phyloP scores from a whole-genome alignment of 2,113 vertebrate genomes.

The Dicaeum eximium region DNA sequence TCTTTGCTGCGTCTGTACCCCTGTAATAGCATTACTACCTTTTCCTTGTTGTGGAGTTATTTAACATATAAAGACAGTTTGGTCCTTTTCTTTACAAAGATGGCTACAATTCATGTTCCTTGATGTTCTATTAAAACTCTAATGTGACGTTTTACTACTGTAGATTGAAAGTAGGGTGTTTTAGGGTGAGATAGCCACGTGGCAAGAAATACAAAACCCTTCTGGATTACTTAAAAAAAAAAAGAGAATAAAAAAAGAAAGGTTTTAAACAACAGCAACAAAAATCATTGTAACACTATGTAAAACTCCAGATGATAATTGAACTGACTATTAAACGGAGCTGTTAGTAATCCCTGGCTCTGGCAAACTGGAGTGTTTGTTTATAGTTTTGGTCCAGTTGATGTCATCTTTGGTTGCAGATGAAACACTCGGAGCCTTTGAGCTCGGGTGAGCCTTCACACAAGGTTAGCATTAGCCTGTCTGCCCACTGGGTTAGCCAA shows the following conservation, averaged over 20 bases:
- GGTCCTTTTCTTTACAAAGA: constrained; percentile 48
- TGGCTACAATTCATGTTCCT: constrained; percentile 60
- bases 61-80: constrained; percentile 54
- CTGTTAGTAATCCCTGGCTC: constrained; percentile 64
- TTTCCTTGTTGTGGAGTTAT: constrained; percentile 41
- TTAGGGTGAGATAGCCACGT: constrained; percentile 18
- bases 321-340: constrained; percentile 73
- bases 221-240: constrained; percentile 49
- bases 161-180: constrained; percentile 60
- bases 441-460: not conserved
- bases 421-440: constrained; percentile 13
- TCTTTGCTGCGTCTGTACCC: not conserved
- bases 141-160: constrained; percentile 61
- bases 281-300: constrained; percentile 60
- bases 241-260: not conserved
- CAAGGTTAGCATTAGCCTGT: not conserved
- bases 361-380: constrained; percentile 49
- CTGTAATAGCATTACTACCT: constrained; percentile 41
- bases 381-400: constrained; percentile 26
- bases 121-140: constrained; percentile 69
- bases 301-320: constrained; percentile 68
- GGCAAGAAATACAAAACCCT: constrained; percentile 29
- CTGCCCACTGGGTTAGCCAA: not conserved
- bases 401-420: constrained; percentile 8
- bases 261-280: constrained; percentile 29